Conservation (phyloP, 2,113 vertebrate species). For the Protobothrops flavoviridis region DNA sequence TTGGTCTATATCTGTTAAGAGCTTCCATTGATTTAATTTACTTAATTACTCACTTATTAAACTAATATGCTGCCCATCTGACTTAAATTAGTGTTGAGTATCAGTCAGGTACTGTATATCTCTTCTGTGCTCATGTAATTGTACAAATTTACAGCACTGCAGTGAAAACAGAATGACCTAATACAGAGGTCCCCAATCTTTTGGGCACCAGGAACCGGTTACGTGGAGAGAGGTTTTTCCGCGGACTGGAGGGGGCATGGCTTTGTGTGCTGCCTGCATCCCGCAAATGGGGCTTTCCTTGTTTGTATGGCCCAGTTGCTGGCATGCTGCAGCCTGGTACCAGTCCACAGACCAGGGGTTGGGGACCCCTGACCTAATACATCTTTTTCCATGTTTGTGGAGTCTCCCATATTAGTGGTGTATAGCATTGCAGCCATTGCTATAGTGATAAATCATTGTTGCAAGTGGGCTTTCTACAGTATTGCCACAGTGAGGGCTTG, state of each 20-base stretch:
- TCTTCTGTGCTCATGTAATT: not conserved
- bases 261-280: too few species aligned
- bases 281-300: too few species aligned
- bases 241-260: too few species aligned
- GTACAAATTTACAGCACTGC: not conserved
- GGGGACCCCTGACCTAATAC: not conserved
- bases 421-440: not conserved
- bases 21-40: not conserved
- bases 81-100: not conserved
- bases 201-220: too few species aligned
- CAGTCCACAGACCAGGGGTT: too few species aligned
- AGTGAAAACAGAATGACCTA: not conserved
- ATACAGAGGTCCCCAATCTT: not conserved
- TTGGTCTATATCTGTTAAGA: not conserved
- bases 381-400: not conserved
- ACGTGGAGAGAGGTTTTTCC: too few species aligned
- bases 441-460: not conserved
- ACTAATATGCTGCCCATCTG: not conserved
- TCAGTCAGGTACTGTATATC: not conserved
- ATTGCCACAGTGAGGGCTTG: not conserved
- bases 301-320: too few species aligned
- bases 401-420: not conserved
- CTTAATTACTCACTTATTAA: not conserved
- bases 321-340: too few species aligned
- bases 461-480: not conserved